Evolutionary conservation across 2,797 vertebrate genomes (phyloP).

Genomic region (Schizopygopsis malacanthus): DNA sequence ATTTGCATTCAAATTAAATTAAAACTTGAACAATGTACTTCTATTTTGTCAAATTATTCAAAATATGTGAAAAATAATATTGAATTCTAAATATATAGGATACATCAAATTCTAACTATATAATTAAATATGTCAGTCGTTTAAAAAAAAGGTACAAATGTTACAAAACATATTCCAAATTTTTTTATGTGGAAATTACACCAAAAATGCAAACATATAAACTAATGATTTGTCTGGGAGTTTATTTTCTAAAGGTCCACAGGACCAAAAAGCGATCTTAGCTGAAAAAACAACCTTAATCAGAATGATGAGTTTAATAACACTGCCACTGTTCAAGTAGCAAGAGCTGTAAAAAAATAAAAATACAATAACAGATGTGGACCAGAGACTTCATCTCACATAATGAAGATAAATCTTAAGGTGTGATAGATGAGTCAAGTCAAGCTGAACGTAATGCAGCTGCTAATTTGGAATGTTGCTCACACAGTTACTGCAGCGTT

Average conservation of each 20-base stretch:
- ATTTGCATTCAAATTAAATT: too few relatives aligned
- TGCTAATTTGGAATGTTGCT: conserved; percentile 66
- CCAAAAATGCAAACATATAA: not conserved
- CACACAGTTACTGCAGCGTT: conserved; percentile 58
- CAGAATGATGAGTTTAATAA: conserved; percentile 11
- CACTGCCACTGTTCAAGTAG: conserved; percentile 12
- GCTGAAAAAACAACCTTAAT: not conserved
- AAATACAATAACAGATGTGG: conserved; percentile 14
- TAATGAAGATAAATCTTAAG: conserved; percentile 64
- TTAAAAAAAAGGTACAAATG: not conserved
- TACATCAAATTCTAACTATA: not conserved
- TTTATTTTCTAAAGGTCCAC: not conserved
- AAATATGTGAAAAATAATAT: too few relatives aligned
- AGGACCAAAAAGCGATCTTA: not conserved
- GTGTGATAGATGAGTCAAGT: conserved; percentile 57
- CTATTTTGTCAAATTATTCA: too few relatives aligned
- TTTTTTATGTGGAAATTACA: not conserved
- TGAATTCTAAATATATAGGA: not conserved
- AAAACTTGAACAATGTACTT: too few relatives aligned
- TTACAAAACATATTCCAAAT: not conserved
- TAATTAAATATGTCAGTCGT: not conserved
- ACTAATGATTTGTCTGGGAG: not conserved
- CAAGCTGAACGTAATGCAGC: conserved; percentile 63
- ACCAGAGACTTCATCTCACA: conserved; percentile 50
- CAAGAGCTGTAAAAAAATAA: not conserved